Base-by-base conservation (phyloP, 1,140 invertebrate species). In the Bradynema listronoti region DNA sequence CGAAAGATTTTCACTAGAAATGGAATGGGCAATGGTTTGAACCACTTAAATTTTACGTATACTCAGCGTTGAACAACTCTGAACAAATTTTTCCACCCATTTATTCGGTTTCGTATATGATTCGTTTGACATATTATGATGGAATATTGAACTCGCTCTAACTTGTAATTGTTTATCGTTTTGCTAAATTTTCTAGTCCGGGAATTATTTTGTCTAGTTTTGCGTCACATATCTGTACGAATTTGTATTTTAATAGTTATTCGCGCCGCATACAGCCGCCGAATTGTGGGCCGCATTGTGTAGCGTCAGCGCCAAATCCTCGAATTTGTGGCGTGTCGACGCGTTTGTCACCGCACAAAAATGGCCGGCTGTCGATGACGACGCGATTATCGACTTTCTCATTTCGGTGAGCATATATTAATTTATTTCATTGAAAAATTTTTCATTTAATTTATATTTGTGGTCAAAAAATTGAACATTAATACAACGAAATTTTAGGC, bases 351-450 rank as follows among this genome's bases (percentile, higher is more conserved):
- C 24, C 11, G 27, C 56, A 25, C 69, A 75, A 41, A 25, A 24
- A 9, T 75, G 73, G 73, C 73, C 73, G 6, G 30, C 54, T 27
- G 25, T 69, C 9, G 75, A 75, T 63, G 19, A 46, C 9, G 61
- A 72, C 43, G 60, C 61, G 9, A 36, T 57, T 4, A 52, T 77
- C 25, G 75, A 75, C 16, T 66, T 75, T 22, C 52, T 61, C 30
- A 34, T 75, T 30, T 42, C 24, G 19, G 71, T 73, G 52, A 27
- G 71, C 27, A 22, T 33, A 33, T 43, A 3, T 19, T n/a, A 5
- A 43, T 52, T 52, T 52, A n/a, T n/a, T n/a, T n/a, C n/a, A n/a
- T n/a, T n/a, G n/a, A n/a, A n/a, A n/a, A n/a, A n/a, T n/a, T n/a
- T n/a, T n/a, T n/a, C n/a, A n/a, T n/a, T n/a, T n/a, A n/a, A n/a